Evolutionary conservation across 2,113 vertebrate species (phyloP).

Genomic region (Sylvia atricapilla): DNA sequence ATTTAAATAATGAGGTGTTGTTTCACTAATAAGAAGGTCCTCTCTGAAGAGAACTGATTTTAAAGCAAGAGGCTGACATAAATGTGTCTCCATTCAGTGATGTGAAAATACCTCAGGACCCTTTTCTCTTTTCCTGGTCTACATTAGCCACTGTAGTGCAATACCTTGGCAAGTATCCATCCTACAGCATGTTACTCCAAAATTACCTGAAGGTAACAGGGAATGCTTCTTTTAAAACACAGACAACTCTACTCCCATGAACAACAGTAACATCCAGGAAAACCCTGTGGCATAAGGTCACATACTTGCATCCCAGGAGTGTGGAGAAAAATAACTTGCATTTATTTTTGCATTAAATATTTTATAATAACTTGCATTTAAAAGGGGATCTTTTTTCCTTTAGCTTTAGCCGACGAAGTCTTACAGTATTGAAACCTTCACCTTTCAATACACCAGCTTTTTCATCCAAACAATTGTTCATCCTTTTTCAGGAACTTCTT

Average conservation of each 20-base stretch:
- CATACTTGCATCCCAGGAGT: not conserved
- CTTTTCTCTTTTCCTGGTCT: not conserved
- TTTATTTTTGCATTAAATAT: not conserved
- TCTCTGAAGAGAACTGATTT: not conserved
- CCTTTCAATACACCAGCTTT: not conserved
- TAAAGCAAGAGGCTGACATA: not conserved
- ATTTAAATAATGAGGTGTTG: not conserved
- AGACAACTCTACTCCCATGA: not conserved
- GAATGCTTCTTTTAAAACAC: not conserved
- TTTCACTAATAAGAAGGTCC: not conserved
- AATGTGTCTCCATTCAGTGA: not conserved
- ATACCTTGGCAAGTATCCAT: rapidly evolving
- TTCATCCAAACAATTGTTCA: not conserved
- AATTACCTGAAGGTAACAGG: not conserved
- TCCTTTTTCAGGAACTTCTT: not conserved
- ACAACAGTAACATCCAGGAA: not conserved
- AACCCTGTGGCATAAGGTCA: not conserved
- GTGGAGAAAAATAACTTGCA: not conserved
- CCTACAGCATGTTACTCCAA: not conserved
- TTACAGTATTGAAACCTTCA: not conserved
- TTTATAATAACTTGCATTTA: not conserved
- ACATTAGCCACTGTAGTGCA: not conserved
- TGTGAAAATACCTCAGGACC: rapidly evolving
- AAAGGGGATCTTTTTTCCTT: not conserved
- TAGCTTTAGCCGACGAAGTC: not conserved